Conservation (phyloP, 2,888 invertebrate species). For the Apantesis nais region DNA sequence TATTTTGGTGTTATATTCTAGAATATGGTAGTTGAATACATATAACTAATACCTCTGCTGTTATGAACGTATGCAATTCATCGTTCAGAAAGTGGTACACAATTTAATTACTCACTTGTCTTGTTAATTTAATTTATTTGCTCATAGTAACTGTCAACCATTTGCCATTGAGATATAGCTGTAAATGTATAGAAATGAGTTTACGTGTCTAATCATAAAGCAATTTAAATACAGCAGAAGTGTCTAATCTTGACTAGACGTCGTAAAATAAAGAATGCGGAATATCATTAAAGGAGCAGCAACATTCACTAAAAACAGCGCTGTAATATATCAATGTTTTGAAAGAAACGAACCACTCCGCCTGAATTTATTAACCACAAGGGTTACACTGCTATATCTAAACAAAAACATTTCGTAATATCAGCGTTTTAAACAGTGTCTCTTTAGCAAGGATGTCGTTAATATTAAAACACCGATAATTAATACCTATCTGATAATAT, state of each 20-base stretch:
- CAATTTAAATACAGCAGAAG: constrained; percentile 9
- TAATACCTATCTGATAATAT: too few relatives aligned
- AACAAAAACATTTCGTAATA: not conserved
- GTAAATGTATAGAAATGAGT: constrained; percentile 12
- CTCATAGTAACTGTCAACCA: constrained; percentile 1
- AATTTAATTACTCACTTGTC: not conserved
- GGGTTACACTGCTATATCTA: not conserved
- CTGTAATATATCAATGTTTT: not conserved
- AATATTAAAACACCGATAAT: too few relatives aligned
- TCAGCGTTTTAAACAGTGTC: not conserved
- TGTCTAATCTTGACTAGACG: constrained; percentile 7
- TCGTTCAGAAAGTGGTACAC: not conserved
- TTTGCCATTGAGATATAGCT: constrained; percentile 6
- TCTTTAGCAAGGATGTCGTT: not conserved
- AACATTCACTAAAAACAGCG: not conserved
- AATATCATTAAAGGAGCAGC: constrained; percentile 6
- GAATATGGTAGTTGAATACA: not conserved
- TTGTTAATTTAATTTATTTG: constrained; percentile 1
- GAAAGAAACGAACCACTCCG: not conserved
- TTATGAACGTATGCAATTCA: not conserved
- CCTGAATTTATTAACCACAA: not conserved
- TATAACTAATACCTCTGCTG: not conserved
- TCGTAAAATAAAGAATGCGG: constrained; percentile 31
- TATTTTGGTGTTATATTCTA: not conserved
- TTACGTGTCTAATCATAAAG: constrained; percentile 12